Percentiles rank a stretch among this genome's conserved stretches.
Conservation (phyloP, 92 coral and sea anemone species). For the Bergia puertoricense region DNA sequence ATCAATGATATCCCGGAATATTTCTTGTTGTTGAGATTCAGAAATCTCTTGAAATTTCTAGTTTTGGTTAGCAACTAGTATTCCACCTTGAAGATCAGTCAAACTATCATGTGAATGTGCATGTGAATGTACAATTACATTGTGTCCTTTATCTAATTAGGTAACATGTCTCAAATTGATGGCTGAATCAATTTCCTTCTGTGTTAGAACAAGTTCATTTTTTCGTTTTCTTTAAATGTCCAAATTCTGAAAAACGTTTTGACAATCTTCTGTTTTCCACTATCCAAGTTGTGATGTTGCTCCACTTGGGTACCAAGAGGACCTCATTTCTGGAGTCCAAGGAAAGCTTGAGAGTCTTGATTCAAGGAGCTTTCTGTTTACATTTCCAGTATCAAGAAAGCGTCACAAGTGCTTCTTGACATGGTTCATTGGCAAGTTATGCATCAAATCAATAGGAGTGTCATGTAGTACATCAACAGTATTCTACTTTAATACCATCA, state of each 20-base stretch:
- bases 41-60: constrained; percentile 42
- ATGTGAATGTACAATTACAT: neutral
- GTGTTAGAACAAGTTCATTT: constrained; percentile 33
- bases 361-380: constrained; percentile 55
- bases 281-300: constrained; percentile 62
- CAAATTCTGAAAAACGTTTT: constrained; percentile 61
- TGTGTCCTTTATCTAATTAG: constrained; percentile 47
- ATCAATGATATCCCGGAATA: constrained; percentile 27
- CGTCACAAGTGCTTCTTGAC: constrained; percentile 59
- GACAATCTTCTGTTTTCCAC: constrained; percentile 73
- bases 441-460: constrained; percentile 69
- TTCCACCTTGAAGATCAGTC: constrained; percentile 21
- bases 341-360: constrained; percentile 61
- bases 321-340: constrained; percentile 69
- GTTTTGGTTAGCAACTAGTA: constrained; percentile 43
- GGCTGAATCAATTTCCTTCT: constrained; percentile 52
- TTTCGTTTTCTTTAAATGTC: constrained; percentile 35
- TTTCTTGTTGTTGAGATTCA: constrained; percentile 37
- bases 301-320: constrained; percentile 64
- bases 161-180: constrained; percentile 40
- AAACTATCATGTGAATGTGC: too few species aligned
- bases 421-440: constrained; percentile 64
- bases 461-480: constrained; percentile 60
- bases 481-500: constrained; percentile 66
- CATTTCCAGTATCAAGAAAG: constrained; percentile 46